Evolutionary conservation across 2,797 vertebrate genomes (phyloP), one percentile per base, ranked within the genome.

Genomic region (Characodon lateralis): DNA sequence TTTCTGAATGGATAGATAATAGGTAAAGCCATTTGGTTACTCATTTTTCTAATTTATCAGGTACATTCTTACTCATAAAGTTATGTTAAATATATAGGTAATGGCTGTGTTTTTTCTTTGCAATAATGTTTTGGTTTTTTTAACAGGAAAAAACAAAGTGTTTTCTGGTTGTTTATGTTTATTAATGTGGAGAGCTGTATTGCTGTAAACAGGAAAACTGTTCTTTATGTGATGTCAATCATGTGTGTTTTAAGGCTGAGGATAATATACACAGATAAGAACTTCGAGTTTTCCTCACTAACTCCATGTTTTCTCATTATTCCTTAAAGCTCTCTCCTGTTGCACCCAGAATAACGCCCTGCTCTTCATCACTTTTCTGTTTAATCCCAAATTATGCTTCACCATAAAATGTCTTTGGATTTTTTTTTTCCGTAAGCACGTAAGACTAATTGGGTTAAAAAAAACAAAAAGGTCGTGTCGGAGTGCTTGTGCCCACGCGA

Each of bases 131-230:
- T 35, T 35, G 35, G 0, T 35, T 35, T 35, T 35, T 35, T 35
- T 3, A 35, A 35, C 35, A 35, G 3, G 35, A 35, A 35, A 35
- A 35, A 35, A 35, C 35, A 35, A 35, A 35, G 35, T 35, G 72
- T 74, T 72, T 41, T 16, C 12, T 68, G 10, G 72, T 75, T 68
- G 68, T 35, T 39, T 10, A 74, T 14, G 56, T 8, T 76, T 18
- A 75, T 39, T 78, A 85, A 43, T 76, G 13, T 72, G 16, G 9
- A 51, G 31, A 74, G 18, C 9, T 86, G 72, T 65, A 72, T 76
- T 79, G 66, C 84, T 71, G 55, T 88, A 89, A 92, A 90, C 90
- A 91, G 88, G 82, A 90, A 90, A 81, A 51, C 85, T 81, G 56
- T 81, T 71, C 70, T 74, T 80, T 79, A 31, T 73, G 13, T 76